Conservation (phyloP, 2,113 vertebrate species). For the Calyptommatus sinebrachiatus region DNA sequence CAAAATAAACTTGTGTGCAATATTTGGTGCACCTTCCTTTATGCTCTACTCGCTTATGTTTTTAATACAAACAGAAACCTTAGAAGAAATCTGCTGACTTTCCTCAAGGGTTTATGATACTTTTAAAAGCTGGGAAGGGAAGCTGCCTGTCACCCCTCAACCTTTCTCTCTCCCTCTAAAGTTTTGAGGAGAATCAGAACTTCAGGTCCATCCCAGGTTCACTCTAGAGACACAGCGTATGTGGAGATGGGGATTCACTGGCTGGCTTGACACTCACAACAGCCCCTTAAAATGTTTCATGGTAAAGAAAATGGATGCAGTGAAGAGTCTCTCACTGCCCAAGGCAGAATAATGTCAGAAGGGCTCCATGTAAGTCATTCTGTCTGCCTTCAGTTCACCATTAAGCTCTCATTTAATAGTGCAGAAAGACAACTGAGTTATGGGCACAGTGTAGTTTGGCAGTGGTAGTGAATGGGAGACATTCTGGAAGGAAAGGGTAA, state of each 20-base stretch:
- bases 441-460: not conserved
- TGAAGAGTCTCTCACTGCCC: not conserved
- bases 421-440: not conserved
- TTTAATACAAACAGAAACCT: not conserved
- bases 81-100: not conserved
- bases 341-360: not conserved
- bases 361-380: not conserved
- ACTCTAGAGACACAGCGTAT: not conserved
- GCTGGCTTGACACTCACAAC: not conserved
- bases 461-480: not conserved
- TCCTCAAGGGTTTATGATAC: not conserved
- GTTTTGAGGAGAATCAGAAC: not conserved
- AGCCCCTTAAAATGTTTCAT: not conserved
- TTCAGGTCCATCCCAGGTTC: not conserved
- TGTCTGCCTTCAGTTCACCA: not conserved
- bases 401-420: not conserved
- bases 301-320: slow-evolving; percentile 4
- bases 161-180: not conserved
- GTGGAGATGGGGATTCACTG: not conserved
- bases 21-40: not conserved
- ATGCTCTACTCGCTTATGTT: not conserved
- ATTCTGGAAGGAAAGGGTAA: not conserved
- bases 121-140: not conserved
- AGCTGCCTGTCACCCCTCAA: not conserved
- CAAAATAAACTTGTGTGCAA: not conserved